Evolutionary conservation across 2,797 vertebrate genomes (phyloP).

Genomic region (Melopsittacus undulatus): DNA sequence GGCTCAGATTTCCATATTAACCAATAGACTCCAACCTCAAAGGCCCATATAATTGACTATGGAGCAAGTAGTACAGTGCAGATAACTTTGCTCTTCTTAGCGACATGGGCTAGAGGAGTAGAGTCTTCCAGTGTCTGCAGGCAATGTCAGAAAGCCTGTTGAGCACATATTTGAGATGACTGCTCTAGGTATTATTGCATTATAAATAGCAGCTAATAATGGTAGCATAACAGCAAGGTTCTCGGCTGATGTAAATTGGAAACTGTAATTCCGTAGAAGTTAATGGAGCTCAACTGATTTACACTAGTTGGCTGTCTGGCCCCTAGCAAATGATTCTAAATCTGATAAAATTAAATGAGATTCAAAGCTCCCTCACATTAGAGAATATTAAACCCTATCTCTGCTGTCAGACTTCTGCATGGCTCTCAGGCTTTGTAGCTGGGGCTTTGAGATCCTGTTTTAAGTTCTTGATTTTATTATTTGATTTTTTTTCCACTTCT

Average conservation of each 20-base stretch:
- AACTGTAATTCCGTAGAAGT: conserved; percentile 62
- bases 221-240: conserved; percentile 55
- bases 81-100: background rate
- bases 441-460: conserved; percentile 32
- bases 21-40: background rate
- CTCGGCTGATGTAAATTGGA: conserved; percentile 67
- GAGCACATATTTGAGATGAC: conserved; percentile 44
- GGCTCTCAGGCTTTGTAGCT: conserved; percentile 57
- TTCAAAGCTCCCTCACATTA: conserved; percentile 56
- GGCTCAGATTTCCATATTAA: background rate
- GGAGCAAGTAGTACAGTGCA: background rate
- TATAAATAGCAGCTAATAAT: conserved; percentile 68
- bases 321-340: conserved; percentile 63
- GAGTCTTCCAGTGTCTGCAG: background rate
- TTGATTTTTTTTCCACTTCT: conserved; percentile 40
- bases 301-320: conserved; percentile 64
- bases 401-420: conserved; percentile 33
- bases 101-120: background rate
- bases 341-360: conserved; percentile 72
- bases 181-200: conserved; percentile 41
- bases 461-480: conserved; percentile 58
- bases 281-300: conserved; percentile 70
- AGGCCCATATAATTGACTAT: background rate
- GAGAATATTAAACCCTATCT: conserved; percentile 60
- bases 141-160: conserved; percentile 33